A percentile compares a stretch with the other conserved stretches of the same genome.
Conservation (phyloP, 2,797 vertebrate species). For the Tapirus indicus region DNA sequence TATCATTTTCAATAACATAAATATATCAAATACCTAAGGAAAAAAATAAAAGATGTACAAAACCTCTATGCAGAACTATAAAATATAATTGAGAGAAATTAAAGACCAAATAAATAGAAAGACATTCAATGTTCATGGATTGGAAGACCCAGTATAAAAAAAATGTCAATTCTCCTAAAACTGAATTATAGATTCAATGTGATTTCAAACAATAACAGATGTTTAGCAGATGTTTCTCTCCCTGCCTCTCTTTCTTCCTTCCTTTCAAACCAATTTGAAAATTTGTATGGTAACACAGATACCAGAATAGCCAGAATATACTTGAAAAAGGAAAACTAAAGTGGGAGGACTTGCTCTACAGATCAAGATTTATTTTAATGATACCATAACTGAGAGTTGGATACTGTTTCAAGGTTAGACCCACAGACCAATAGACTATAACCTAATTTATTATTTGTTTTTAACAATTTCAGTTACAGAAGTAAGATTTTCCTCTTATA, state of each 20-base stretch:
- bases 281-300: background rate
- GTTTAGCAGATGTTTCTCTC: background rate
- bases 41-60: background rate
- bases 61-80: background rate
- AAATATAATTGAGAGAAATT: background rate
- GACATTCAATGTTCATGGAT: background rate
- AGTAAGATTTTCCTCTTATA: background rate
- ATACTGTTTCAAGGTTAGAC: background rate
- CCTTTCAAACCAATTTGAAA: background rate
- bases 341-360: background rate
- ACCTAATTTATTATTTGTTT: background rate
- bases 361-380: background rate
- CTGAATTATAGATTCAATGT: background rate
- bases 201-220: background rate
- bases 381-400: background rate
- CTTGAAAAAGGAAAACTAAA: background rate
- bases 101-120: background rate
- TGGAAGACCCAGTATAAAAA: background rate
- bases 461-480: background rate
- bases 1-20: conserved; percentile 6
- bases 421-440: background rate
- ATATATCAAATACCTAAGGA: background rate
- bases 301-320: background rate
- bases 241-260: rapidly evolving
- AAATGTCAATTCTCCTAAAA: background rate